Evolutionary conservation across 2,113 vertebrate genomes (phyloP), one percentile per base, ranked within the genome.

Genomic region (Sylvilagus bachmani): DNA sequence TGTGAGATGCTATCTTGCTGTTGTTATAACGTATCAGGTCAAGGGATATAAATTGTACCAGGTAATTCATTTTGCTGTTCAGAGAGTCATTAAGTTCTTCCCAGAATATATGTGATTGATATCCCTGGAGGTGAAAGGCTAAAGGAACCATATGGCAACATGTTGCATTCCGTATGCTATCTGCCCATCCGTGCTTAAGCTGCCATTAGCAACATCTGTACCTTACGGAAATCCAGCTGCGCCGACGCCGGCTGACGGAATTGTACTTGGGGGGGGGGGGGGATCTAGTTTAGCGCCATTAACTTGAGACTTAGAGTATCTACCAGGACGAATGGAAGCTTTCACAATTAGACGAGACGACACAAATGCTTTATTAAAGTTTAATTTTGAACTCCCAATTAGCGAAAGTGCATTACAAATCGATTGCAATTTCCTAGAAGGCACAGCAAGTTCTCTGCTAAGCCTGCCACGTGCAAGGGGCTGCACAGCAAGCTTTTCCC

Each of bases 131-230:
- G 98, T 97, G 98, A 98, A 95, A 98, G 98, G 98, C 98, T 98
- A 97, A 98, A 97, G 97, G 98, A 98, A 82, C 98, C 98, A 98
- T 98, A 98, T 98, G 98, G 98, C 98, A 97, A 98, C 97, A 94
- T 97, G 97, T 97, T 81, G 98, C 97, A 66, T 98, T 95, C 98
- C 98, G 98, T 97, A 97, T 98, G 98, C 96, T 98, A 94, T 96
- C 97, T 97, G 98, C 98, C 98, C 98, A 95, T 97, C 98, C 98
- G 96, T 97, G 98, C 98, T 98, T 96, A 97, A 97, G 92, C 97
- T 97, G 97, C 98, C 98, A 97, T 98, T 96, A 95, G 95, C 93
- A 98, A 97, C 98, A 98, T 98, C 98, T 98, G 98, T 96, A 98
- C 95, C 91, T 95, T 71, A 91, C 96, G 64, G 97, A 97, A 51